These are phyloP conservation scores for Ophion costatus DNA, from an alignment of 2,888 invertebrate genomes.

Conservation along the genomic window DNA sequence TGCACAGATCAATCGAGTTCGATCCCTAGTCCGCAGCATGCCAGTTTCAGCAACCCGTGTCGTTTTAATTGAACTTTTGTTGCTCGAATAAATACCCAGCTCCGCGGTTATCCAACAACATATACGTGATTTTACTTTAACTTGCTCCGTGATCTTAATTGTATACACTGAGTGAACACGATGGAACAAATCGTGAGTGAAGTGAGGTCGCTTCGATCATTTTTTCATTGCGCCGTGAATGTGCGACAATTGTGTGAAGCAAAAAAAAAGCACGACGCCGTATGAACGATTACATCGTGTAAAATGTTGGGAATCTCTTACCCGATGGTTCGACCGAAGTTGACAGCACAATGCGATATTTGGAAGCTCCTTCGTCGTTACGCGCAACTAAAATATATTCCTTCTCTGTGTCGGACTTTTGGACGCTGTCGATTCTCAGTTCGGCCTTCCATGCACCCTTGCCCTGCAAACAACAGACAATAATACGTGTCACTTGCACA, in stretches of 20 bases:
- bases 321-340: conserved; percentile 87
- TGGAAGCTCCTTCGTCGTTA: conserved; percentile 88
- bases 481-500: neutral
- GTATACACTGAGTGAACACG: conserved; percentile 31
- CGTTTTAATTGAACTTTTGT: neutral
- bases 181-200: conserved; percentile 24
- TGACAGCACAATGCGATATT: conserved; percentile 89
- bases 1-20: neutral
- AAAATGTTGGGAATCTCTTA: conserved; percentile 75
- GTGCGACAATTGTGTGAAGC: conserved; percentile 31
- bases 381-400: conserved; percentile 88
- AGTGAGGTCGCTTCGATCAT: conserved; percentile 10
- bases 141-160: conserved; percentile 2
- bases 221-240: conserved; percentile 35
- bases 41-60: neutral
- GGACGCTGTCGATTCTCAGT: conserved; percentile 87
- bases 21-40: neutral
- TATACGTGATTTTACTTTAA: conserved; percentile 38
- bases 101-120: neutral
- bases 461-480: conserved; percentile 84
- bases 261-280: conserved; percentile 60
- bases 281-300: conserved; percentile 53
- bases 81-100: conserved; percentile 3
- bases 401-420: conserved; percentile 90
- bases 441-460: conserved; percentile 88